Evolutionary conservation across 2,888 invertebrate species (phyloP), one percentile per base, ranked within the genome.

Genomic region (Papilio protenor): DNA sequence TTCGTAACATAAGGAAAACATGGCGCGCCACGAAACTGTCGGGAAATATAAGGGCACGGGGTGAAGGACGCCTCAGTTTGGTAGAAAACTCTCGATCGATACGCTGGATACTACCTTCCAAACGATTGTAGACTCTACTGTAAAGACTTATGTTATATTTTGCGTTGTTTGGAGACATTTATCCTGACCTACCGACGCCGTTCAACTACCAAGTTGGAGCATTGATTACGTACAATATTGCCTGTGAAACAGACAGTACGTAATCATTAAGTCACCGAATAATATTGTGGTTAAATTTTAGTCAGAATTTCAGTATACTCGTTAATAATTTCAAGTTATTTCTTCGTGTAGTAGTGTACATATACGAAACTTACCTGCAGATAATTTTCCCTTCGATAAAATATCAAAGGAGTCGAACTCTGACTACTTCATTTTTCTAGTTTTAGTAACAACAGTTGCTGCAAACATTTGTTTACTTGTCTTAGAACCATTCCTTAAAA

Each of bases 1-100:
- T 33, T 77, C n/a, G 1, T 21, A 16, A 21, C 40, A 14, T 73
- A 59, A 59, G 49, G 73, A 59, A 49, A 76, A 47, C 64, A 77
- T 73, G 80, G 77, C 85, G 87, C 85, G 87, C 83, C 84, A 81
- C 79, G 82, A 88, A 85, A 85, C 82, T 81, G 86, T 78, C 85
- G 89, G 86, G 80, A 88, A 84, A 85, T 82, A 85, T 88, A 93
- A 93, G 93, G 93, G 89, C 92, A 93, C 88, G 89, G 86, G 93
- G 93, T 93, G 93, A 93, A 93, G 93, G 93, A 92, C 93, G 90
- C 86, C 85, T 40, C 33, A 66, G 33, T 87, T 85, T 85, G 88
- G 85, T 84, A 85, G 87, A 81, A 84, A 85, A 84, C 84, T 78
- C 79, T 69, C 89, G 93, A 92, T 94, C 94, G 93, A 94, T 94